Evolutionary conservation across 2,888 invertebrate species (phyloP), one percentile per base, ranked within the genome.

Genomic region (Dryadula phaetusa): DNA sequence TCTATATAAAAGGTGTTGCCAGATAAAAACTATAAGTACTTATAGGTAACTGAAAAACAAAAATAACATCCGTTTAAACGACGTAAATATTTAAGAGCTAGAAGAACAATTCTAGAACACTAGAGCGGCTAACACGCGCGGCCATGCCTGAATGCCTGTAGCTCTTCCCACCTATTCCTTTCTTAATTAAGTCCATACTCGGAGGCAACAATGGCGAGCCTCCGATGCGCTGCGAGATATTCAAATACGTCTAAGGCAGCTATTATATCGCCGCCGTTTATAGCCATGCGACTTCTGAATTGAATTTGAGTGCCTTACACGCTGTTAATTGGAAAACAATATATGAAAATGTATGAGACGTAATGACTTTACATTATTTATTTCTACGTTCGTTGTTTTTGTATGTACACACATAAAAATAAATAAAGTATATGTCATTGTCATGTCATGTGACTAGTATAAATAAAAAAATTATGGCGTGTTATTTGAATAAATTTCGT

Each of bases 181-280:
- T 83, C 84, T 90, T 91, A 92, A 92, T 92, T 92, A 92, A 92
- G 91, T 92, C 92, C 92, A 92, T 92, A 90, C 90, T 87, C 82
- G 91, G 91, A 82, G 76, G 84, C 86, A 90, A 92, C 92, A 92
- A 92, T 90, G 86, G 88, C 82, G 74, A 80, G 76, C 80, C 80
- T 80, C 82, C 90, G 92, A 91, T 91, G 88, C 85, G 82, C 85
- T 79, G 83, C 82, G 84, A 90, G 92, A 92, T 92, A 92, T 92
- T 92, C 91, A 91, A 92, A 92, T 91, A 92, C 84, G 88, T 92
- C 88, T 88, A 87, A 87, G 85, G 87, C 87, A 77, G 81, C 84
- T 86, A 88, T 87, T 88, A 90, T 87, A 87, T 85, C 84, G 85
- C 82, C 75, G 79, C 76, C 84, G 80, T 86, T 87, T 88, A 88